These are phyloP conservation scores for Patella depressa DNA, from an alignment of 2,888 invertebrate genomes.

Conservation along the genomic window DNA sequence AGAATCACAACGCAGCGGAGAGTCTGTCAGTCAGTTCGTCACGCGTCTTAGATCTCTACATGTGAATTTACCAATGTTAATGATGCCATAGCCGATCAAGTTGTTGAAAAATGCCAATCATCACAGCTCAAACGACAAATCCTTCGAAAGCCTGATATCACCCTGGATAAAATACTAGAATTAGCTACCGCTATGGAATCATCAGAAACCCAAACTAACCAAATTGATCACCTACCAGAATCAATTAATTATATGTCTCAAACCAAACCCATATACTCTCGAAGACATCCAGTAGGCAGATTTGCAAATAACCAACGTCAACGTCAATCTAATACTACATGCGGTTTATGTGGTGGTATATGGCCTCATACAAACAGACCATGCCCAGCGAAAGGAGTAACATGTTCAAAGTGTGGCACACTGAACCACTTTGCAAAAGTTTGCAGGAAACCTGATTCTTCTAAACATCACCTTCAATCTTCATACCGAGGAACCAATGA, in stretches of 20 bases:
- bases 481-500: neutral
- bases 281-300: neutral
- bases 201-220: neutral
- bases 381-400: conserved; percentile 4
- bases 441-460: neutral
- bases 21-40: neutral
- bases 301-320: neutral
- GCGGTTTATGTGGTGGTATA: too few relatives aligned
- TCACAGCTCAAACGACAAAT: neutral
- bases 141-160: neutral
- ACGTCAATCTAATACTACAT: neutral
- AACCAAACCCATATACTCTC: neutral
- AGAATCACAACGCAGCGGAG: too few relatives aligned
- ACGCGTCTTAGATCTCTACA: neutral
- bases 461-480: neutral
- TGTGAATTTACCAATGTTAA: too few relatives aligned
- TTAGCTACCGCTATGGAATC: neutral
- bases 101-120: neutral
- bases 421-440: conserved; percentile 2
- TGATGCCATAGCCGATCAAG: neutral
- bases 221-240: neutral
- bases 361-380: neutral
- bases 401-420: neutral
- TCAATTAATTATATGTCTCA: neutral
- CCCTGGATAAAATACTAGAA: neutral